Conservation (phyloP, 2,888 invertebrate species). For the Orchestes rusci region DNA sequence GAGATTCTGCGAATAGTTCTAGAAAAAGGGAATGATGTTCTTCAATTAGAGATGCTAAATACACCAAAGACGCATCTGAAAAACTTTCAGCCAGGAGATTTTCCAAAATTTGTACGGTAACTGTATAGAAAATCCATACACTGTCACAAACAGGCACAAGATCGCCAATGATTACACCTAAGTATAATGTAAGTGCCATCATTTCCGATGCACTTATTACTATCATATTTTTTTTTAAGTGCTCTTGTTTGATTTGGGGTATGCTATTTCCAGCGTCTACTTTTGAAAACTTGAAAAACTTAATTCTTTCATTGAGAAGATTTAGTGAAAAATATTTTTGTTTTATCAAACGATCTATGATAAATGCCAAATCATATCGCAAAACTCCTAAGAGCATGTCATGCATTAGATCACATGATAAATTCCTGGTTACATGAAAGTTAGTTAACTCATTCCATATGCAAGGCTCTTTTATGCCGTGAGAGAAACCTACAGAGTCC, state of each 20-base stretch:
- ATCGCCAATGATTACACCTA: neutral
- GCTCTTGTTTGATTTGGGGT: neutral
- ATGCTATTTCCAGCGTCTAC: neutral
- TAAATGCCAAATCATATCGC: neutral
- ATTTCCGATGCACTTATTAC: neutral
- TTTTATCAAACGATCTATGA: neutral
- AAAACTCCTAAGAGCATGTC: neutral
- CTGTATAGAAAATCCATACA: neutral
- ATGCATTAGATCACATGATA: neutral
- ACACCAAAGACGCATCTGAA: neutral
- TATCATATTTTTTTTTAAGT: neutral
- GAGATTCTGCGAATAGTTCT: neutral
- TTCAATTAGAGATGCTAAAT: neutral
- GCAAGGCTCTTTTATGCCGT: constrained; percentile 4
- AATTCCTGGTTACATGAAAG: neutral
- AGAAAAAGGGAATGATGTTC: neutral
- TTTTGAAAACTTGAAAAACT: neutral
- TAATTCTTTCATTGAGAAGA: neutral
- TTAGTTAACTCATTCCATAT: constrained; percentile 1
- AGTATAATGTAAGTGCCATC: neutral
- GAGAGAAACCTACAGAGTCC: neutral
- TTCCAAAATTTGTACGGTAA: neutral
- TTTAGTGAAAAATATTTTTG: neutral
- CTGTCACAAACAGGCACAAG: neutral
- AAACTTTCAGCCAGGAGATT: neutral